Percentiles rank a stretch among this genome's conserved stretches.
Conservation (phyloP, 2,113 vertebrate species). For the Phycodurus eques region DNA sequence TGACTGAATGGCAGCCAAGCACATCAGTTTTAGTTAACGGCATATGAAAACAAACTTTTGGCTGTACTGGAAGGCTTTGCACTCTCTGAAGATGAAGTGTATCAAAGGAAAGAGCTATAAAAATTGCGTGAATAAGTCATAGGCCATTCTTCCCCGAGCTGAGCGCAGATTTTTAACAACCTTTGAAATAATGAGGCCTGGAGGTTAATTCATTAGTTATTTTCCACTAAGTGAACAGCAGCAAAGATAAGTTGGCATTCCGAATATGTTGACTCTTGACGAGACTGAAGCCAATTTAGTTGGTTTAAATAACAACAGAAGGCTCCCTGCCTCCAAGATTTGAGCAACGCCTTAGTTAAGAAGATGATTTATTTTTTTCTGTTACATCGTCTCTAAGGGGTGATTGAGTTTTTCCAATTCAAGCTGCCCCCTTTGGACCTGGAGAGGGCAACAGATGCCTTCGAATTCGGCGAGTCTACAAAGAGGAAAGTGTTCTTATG, state of each 20-base stretch:
- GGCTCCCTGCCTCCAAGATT: not conserved
- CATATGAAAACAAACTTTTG: not conserved
- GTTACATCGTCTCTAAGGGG: too few species aligned
- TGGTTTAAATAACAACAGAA: conserved; percentile 16
- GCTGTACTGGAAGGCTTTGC: not conserved
- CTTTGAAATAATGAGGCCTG: not conserved
- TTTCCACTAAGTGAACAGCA: not conserved
- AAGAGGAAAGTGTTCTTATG: too few species aligned
- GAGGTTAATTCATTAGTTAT: not conserved
- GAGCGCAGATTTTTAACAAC: conserved; percentile 4
- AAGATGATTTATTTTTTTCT: not conserved
- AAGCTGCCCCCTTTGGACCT: not conserved
- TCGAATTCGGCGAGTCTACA: not conserved
- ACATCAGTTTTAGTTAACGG: not conserved
- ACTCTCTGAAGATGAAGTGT: not conserved
- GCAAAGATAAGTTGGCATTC: not conserved
- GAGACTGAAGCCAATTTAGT: conserved; percentile 1
- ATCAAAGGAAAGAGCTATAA: not conserved
- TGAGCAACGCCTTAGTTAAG: not conserved
- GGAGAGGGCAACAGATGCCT: not conserved
- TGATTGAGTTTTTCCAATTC: not conserved
- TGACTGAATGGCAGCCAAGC: not conserved
- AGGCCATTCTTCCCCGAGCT: not conserved
- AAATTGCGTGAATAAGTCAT: conserved; percentile 5
- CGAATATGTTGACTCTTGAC: not conserved